Evolutionary conservation across 2,888 invertebrate genomes (phyloP), one percentile per base, ranked within the genome.

Genomic region (Eledone cirrhosa): DNA sequence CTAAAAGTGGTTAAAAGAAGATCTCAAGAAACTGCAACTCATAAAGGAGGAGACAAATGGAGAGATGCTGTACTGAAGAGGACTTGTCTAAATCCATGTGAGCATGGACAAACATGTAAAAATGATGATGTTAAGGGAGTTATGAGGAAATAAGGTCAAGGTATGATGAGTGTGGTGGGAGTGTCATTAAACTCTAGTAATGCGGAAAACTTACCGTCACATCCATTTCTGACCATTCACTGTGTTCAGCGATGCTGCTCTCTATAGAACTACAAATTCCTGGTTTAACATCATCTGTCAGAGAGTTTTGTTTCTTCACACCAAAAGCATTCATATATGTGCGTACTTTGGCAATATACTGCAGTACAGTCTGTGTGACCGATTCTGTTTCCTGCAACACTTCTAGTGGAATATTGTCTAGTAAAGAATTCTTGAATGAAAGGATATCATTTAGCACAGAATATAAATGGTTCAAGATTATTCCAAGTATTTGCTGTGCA

Each of bases 381-480:
- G 76, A 75, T 22, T 82, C 81, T n/a, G 80, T 78, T 0, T 84
- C 80, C 33, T 80, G 78, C 47, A 77, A 24, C 27, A 47, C 76
- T 3, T 48, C 63, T 16, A 29, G 24, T 14, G 65, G n/a, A 53
- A 33, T 77, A 29, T 63, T 33, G 47, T 33, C 48, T 13, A 48
- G 33, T 13, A 41, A 69, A 19, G 69, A 29, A 13, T 48, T 78
- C 69, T 69, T 29, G 33, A 74, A 74, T 0, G 67, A 22, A 16
- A 86, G 79, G 41, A 85, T 85, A 81, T 87, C 86, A 14, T 84
- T 81, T 41, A 88, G 78, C 48, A 87, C 78, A 11, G 81, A 83
- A 81, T 88, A 86, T 31, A 88, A 80, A 77, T 86, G 87, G 65
- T 87, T 85, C 78, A 88, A 79, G 14, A 84, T 85, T 47, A 87